A percentile compares a stretch with the other conserved stretches of the same genome.
These are phyloP conservation scores for Gymnorhina tibicen DNA, from an alignment of 2,113 vertebrate genomes.

Conservation along the genomic window DNA sequence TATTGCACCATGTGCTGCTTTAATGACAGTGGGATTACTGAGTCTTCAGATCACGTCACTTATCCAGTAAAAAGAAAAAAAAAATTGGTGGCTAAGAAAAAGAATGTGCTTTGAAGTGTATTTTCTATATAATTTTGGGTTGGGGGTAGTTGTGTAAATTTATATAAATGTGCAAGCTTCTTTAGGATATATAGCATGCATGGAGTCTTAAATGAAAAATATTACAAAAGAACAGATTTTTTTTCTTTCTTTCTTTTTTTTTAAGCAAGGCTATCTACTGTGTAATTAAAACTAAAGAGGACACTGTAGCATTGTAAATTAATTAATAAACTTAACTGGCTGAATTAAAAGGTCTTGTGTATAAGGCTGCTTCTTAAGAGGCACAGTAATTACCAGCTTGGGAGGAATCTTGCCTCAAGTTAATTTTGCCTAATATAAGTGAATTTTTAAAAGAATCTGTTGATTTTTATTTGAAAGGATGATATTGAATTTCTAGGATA, in stretches of 20 bases:
- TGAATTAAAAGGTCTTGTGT: constrained; percentile 1
- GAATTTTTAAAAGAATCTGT: not conserved
- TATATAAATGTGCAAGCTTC: not conserved
- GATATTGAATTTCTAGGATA: not conserved
- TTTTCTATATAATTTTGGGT: not conserved
- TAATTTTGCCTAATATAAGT: not conserved
- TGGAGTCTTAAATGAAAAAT: not conserved
- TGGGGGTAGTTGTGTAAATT: not conserved
- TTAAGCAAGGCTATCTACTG: not conserved
- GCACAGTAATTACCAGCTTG: not conserved
- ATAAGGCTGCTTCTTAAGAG: not conserved
- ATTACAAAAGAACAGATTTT: not conserved
- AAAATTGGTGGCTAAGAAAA: not conserved
- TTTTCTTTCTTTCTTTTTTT: not conserved
- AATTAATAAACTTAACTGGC: constrained; percentile 16
- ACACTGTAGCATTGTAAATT: not conserved
- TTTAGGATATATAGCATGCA: not conserved
- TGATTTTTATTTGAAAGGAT: not conserved
- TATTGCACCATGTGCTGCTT: not conserved
- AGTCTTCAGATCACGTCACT: not conserved
- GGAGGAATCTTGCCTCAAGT: not conserved
- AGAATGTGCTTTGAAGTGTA: not conserved
- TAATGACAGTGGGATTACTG: not conserved
- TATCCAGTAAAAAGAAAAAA: not conserved
- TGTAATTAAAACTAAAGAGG: not conserved